phyloP scores from a whole-genome alignment of 2,888 invertebrate genomes.

The Ormyrus rosae region DNA sequence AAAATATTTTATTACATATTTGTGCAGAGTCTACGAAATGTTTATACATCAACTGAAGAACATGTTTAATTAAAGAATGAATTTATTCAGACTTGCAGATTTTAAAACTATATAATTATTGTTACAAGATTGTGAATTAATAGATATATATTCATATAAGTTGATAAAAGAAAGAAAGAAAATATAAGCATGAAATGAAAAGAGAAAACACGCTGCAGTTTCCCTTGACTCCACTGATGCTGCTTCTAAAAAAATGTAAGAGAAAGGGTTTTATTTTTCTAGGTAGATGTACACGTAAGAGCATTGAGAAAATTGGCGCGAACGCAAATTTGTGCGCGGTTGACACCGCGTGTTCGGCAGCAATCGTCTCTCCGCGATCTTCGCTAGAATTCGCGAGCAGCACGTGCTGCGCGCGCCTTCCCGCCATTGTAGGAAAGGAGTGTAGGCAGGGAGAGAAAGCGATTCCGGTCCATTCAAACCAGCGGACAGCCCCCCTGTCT shows the following conservation, averaged over 20 bases:
- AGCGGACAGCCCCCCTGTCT: slow-evolving; percentile 55
- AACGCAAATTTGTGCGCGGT: neutral
- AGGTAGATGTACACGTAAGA: neutral
- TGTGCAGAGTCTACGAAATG: neutral
- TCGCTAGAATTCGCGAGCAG: slow-evolving; percentile 30
- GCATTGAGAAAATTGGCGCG: no score
- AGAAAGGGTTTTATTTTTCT: neutral
- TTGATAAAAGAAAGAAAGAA: neutral
- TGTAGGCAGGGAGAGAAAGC: neutral
- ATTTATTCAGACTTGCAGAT: slow-evolving; percentile 21
- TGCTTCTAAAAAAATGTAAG: neutral
- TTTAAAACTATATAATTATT: slow-evolving; percentile 2
- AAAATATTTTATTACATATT: slow-evolving; percentile 8
- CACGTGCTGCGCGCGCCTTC: slow-evolving; percentile 63
- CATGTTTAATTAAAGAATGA: slow-evolving; percentile 9
- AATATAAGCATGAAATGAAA: slow-evolving; percentile 35
- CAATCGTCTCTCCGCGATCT: slow-evolving; percentile 36
- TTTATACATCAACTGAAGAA: neutral
- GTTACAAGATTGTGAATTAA: slow-evolving; percentile 29
- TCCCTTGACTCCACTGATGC: neutral
- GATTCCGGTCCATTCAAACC: slow-evolving; percentile 64
- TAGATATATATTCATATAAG: slow-evolving; percentile 8
- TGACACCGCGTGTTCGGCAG: neutral
- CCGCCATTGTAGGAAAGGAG: slow-evolving; percentile 67
- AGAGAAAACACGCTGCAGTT: slow-evolving; percentile 5